These are phyloP conservation scores for Drosophila paramelanica DNA, from an alignment of 2,888 invertebrate genomes.

Conservation along the genomic window DNA sequence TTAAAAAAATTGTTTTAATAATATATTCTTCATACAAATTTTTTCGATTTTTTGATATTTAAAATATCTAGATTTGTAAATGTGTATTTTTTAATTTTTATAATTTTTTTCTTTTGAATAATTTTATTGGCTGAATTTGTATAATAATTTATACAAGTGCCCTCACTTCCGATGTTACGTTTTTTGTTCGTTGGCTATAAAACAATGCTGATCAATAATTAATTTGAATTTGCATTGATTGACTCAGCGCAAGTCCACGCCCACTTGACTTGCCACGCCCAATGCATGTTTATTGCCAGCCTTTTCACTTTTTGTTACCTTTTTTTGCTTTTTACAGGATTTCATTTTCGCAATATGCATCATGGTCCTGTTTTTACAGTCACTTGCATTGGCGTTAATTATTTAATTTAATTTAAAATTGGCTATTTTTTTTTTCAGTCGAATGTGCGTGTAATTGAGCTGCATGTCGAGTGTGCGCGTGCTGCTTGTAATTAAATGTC, in stretches of 20 bases:
- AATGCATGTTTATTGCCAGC: slow-evolving; percentile 33
- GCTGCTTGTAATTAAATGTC: slow-evolving; percentile 57
- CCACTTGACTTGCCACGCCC: slow-evolving; percentile 23
- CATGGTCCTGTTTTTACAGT: slow-evolving; percentile 10
- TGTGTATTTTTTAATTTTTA: too few relatives aligned
- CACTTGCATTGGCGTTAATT: slow-evolving; percentile 46
- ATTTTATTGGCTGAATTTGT: slow-evolving; percentile 35
- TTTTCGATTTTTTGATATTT: too few relatives aligned
- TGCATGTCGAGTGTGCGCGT: slow-evolving; percentile 34
- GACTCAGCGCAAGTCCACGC: slow-evolving; percentile 27
- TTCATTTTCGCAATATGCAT: slow-evolving; percentile 8
- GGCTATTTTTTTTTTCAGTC: slow-evolving; percentile 10
- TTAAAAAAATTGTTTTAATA: too few relatives aligned
- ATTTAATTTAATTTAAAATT: slow-evolving; percentile 56
- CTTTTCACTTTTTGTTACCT: slow-evolving; percentile 10
- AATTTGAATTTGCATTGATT: slow-evolving; percentile 57
- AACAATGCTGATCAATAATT: slow-evolving; percentile 54
- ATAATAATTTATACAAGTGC: slow-evolving; percentile 31
- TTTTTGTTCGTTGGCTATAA: slow-evolving; percentile 19
- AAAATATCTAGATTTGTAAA: too few relatives aligned
- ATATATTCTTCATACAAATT: too few relatives aligned
- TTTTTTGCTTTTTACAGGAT: slow-evolving; percentile 4
- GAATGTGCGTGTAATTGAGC: slow-evolving; percentile 57
- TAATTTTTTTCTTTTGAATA: neutral
- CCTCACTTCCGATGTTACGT: slow-evolving; percentile 3